phyloP scores from a whole-genome alignment of 2,888 invertebrate genomes.

The Nephrotoma appendiculata region DNA sequence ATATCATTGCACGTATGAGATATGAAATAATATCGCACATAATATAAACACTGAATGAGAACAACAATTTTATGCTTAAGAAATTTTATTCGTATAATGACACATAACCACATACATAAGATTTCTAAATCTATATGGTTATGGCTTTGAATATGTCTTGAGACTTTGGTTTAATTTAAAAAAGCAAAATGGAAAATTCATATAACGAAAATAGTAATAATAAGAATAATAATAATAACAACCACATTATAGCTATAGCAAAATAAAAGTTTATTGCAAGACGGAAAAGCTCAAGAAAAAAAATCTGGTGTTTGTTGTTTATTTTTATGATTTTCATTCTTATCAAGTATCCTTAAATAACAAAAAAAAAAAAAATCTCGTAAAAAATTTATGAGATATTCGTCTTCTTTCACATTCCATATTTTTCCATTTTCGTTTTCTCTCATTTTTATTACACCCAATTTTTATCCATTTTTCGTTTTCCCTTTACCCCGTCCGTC shows the following conservation, averaged over 20 bases:
- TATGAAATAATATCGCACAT: too few relatives aligned
- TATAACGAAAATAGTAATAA: neutral
- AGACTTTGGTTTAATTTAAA: neutral
- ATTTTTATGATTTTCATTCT: neutral
- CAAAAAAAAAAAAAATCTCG: neutral
- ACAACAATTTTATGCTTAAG: neutral
- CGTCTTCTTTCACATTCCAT: neutral
- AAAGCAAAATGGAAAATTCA: neutral
- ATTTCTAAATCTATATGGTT: neutral
- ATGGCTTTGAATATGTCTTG: neutral
- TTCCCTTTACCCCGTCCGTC: neutral
- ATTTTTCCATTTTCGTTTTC: neutral
- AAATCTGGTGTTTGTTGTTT: neutral
- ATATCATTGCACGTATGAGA: too few relatives aligned
- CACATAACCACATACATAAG: neutral
- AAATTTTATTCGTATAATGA: neutral
- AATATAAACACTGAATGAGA: neutral
- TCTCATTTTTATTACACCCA: neutral
- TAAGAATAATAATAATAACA: neutral
- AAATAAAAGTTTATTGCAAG: neutral
- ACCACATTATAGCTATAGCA: neutral
- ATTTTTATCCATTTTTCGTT: neutral
- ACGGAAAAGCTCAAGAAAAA: neutral
- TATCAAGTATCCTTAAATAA: neutral
- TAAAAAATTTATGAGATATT: neutral